Conservation (phyloP, 2,113 vertebrate genomes). For the Columba janthina region DNA sequence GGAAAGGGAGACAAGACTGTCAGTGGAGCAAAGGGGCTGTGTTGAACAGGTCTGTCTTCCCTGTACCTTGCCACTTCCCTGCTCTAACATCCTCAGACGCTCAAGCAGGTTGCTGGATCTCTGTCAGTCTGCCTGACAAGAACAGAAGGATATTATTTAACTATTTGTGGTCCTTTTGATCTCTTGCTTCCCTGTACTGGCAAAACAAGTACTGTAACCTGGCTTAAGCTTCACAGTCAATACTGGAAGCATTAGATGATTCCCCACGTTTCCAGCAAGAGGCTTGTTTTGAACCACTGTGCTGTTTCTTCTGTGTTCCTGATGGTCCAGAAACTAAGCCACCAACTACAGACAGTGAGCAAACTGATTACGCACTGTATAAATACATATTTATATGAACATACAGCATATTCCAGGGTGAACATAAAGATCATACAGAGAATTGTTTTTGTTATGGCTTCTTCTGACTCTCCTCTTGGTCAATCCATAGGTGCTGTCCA, state of each 20-base stretch:
- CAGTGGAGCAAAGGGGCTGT: background rate
- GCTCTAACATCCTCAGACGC: background rate
- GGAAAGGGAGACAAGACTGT: background rate
- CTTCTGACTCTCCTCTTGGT: background rate
- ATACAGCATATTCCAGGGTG: background rate
- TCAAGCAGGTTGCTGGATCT: background rate
- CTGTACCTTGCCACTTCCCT: background rate
- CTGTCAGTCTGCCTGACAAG: background rate
- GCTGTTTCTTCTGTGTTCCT: background rate
- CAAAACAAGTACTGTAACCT: conserved; percentile 2
- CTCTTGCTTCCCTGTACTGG: background rate
- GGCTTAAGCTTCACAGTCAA: background rate
- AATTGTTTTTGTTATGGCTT: background rate
- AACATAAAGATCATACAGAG: fast-evolving
- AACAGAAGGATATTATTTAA: background rate
- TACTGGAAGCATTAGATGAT: background rate
- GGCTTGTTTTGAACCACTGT: background rate
- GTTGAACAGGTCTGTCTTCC: background rate
- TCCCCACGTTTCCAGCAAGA: background rate
- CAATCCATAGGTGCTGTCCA: background rate
- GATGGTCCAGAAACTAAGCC: background rate
- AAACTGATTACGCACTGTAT: background rate
- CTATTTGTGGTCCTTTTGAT: conserved; percentile 27
- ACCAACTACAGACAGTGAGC: background rate
- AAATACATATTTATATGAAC: too few species aligned